phyloP scores from a whole-genome alignment of 2,888 invertebrate species.

The Anaspis maculata region DNA sequence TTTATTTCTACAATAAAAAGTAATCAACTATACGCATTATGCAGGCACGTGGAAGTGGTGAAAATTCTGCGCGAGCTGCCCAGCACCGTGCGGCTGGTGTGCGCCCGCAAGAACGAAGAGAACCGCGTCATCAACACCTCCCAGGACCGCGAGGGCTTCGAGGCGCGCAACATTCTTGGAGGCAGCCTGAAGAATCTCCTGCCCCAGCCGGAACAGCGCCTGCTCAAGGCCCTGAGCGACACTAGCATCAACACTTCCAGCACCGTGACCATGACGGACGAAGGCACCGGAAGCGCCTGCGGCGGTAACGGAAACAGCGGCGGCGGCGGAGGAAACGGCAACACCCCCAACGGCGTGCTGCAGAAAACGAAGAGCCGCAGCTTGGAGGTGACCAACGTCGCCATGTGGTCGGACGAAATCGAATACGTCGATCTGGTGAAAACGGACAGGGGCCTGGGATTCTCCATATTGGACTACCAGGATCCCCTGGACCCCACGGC shows the following conservation, averaged over 20 bases:
- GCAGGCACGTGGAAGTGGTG: slow-evolving; percentile 94
- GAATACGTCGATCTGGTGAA: slow-evolving; percentile 87
- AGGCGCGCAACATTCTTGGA: slow-evolving; percentile 72
- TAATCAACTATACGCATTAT: too few relatives aligned
- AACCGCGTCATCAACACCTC: slow-evolving; percentile 65
- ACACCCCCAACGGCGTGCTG: too few relatives aligned
- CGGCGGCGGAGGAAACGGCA: too few relatives aligned
- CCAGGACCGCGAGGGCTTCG: slow-evolving; percentile 66
- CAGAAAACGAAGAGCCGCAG: slow-evolving; percentile 78
- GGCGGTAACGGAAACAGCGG: too few relatives aligned
- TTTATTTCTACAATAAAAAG: too few relatives aligned
- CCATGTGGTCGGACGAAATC: slow-evolving; percentile 94
- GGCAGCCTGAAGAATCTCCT: slow-evolving; percentile 79
- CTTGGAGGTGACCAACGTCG: slow-evolving; percentile 89
- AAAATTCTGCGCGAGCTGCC: slow-evolving; percentile 90
- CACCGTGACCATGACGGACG: slow-evolving; percentile 68
- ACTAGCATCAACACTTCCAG: slow-evolving; percentile 85
- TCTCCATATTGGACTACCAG: slow-evolving; percentile 96
- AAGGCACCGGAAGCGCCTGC: slow-evolving; percentile 44
- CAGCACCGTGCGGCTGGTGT: slow-evolving; percentile 82
- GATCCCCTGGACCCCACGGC: slow-evolving; percentile 93
- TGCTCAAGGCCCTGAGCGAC: slow-evolving; percentile 93
- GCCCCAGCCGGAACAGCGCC: slow-evolving; percentile 36
- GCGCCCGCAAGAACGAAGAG: slow-evolving; percentile 63
- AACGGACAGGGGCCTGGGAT: slow-evolving; percentile 93